These are phyloP conservation scores for Copidosoma floridanum DNA, from an alignment of 1,140 invertebrate species.

Conservation along the genomic window DNA sequence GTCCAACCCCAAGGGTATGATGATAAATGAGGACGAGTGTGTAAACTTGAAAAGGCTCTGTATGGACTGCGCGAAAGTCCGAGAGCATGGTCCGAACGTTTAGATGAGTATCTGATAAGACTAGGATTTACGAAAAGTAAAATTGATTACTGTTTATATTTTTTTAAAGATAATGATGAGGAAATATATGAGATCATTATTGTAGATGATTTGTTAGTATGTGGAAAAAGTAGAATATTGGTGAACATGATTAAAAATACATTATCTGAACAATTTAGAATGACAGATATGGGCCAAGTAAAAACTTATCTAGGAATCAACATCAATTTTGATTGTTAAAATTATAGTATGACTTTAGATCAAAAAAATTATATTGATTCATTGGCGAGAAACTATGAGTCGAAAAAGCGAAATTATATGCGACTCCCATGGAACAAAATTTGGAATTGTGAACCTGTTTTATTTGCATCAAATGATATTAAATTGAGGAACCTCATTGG, in stretches of 20 bases:
- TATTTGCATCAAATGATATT: not conserved
- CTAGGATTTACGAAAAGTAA: too few relatives aligned
- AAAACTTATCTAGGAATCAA: not conserved
- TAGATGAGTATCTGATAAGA: conserved; percentile 17
- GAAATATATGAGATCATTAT: not conserved
- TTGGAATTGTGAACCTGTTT: not conserved
- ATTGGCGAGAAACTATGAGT: conserved; percentile 13
- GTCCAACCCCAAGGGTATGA: not conserved
- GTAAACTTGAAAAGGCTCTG: conserved; percentile 34
- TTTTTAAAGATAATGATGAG: not conserved
- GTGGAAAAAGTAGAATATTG: not conserved
- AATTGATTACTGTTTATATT: too few relatives aligned
- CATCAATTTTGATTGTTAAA: not conserved
- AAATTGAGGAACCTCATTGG: conserved; percentile 12
- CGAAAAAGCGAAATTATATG: conserved; percentile 1
- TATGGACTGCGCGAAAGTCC: conserved; percentile 43
- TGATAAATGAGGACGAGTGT: conserved; percentile 27
- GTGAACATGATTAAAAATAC: not conserved
- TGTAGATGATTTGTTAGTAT: conserved; percentile 4
- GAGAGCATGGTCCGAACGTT: conserved; percentile 34
- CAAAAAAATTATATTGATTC: conserved; percentile 22
- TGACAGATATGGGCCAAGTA: conserved; percentile 1
- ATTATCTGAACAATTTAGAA: not conserved
- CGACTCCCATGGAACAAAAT: not conserved
- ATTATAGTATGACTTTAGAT: not conserved